Evolutionary conservation across 2,888 invertebrate genomes (phyloP).

Genomic region (Neoascia interrupta): DNA sequence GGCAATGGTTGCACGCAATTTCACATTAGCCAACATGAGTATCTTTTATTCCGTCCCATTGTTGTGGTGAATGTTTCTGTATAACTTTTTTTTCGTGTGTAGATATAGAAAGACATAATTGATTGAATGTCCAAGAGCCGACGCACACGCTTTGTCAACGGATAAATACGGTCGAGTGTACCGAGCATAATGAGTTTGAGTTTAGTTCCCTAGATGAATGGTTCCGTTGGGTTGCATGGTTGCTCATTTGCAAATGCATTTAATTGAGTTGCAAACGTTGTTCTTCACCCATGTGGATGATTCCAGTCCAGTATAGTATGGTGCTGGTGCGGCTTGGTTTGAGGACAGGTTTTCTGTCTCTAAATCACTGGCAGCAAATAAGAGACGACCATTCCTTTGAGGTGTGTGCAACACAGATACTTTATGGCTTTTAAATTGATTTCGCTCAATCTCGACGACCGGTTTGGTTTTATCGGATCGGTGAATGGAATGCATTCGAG

Average conservation of each 20-base stretch:
- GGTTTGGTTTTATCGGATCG: conserved; percentile 38
- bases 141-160: conserved; percentile 39
- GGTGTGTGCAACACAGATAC: conserved; percentile 16
- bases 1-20: conserved; percentile 45
- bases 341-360: conserved; percentile 26
- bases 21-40: conserved; percentile 28
- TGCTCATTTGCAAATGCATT: conserved; percentile 47
- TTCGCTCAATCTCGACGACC: conserved; percentile 48
- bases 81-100: not conserved
- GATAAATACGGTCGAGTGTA: conserved; percentile 2
- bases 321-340: conserved; percentile 11
- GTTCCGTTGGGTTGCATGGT: conserved; percentile 40
- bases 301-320: conserved; percentile 25
- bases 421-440: conserved; percentile 47
- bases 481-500: not conserved
- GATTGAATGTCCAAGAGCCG: conserved; percentile 34
- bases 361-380: conserved; percentile 16
- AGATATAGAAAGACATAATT: conserved; percentile 33
- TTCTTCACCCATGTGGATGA: conserved; percentile 19
- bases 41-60: conserved; percentile 5
- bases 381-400: conserved; percentile 20
- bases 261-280: conserved; percentile 56
- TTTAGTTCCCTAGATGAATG: conserved; percentile 37
- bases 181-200: conserved; percentile 23
- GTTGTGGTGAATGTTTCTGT: not conserved